Base-by-base conservation (phyloP, 2,888 invertebrate species). In the Cosmorhoe ocellata region DNA sequence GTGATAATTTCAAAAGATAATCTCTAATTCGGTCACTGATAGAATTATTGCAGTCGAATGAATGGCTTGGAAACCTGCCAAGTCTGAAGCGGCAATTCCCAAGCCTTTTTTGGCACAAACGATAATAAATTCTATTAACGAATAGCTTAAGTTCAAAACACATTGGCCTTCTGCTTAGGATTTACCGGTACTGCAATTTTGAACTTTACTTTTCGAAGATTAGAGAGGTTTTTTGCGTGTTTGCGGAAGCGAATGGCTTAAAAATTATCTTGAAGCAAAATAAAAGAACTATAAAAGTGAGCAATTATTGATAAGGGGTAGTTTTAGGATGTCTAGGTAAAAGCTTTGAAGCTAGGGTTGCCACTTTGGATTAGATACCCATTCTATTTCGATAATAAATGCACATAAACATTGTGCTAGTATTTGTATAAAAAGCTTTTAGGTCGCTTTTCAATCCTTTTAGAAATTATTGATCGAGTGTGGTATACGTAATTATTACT, bases 21-120 rank as follows among this genome's bases (percentile, higher is more conserved):
- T 75, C 69, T 70, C 73, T 74, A 74, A 76, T 75, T 75, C 70
- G 68, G 67, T 64, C 56, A 63, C 67, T 73, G 77, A 81, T 79
- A 74, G 74, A 83, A 80, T 78, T 83, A 82, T 78, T 71, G 74
- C 76, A 67, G 66, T 63, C 63, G 70, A 72, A 70, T 71, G 71
- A 72, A 74, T 74, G 59, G 69, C 64, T 79, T 83, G 83, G 82
- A 74, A 53, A 49, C 18, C 43, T 51, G 76, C 84, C 84, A 84
- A 74, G 46, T 18, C 22, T 22, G 36, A 49, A 54, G 30, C 40
- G 37, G 36, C 34, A 27, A 45, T 36, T 36, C 30, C 31, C 40
- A 24, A 36, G 41, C 61, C 67, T 53, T 59, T 57, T 43, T 55
- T 51, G 51, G 58, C 54, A 51, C 58, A 60, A 63, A 56, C 58